These are phyloP conservation scores for Bostrychus sinensis DNA, from an alignment of 2,113 vertebrate genomes.

Conservation along the genomic window DNA sequence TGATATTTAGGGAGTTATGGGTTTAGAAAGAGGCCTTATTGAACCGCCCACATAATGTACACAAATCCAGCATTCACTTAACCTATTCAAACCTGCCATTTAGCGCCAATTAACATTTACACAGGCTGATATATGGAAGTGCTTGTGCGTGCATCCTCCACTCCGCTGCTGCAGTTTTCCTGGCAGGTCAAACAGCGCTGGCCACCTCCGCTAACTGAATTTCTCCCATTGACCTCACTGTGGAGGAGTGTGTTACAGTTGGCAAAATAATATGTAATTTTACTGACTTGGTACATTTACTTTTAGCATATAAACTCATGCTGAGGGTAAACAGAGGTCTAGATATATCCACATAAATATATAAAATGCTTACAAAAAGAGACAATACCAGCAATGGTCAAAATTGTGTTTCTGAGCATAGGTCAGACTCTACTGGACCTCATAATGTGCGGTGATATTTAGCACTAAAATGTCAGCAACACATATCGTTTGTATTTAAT, in stretches of 20 bases:
- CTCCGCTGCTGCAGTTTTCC: slow-evolving; percentile 22
- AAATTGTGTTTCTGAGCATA: background rate
- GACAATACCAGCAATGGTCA: slow-evolving; percentile 3
- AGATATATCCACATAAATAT: slow-evolving; percentile 2
- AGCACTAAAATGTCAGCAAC: background rate
- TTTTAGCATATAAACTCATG: slow-evolving; percentile 32
- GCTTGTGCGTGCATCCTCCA: slow-evolving; percentile 22
- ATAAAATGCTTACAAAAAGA: background rate
- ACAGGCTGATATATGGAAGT: slow-evolving; percentile 52
- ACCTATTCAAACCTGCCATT: slow-evolving; percentile 65
- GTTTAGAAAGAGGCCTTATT: slow-evolving; percentile 43
- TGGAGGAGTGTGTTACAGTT: slow-evolving; percentile 1
- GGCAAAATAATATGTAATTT: slow-evolving; percentile 45
- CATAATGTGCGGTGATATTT: background rate
- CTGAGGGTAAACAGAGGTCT: background rate
- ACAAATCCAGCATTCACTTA: slow-evolving; percentile 59
- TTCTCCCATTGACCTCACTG: background rate
- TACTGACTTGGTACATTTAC: slow-evolving; percentile 46
- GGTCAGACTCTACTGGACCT: background rate
- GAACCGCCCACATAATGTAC: slow-evolving; percentile 45
- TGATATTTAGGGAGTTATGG: slow-evolving; percentile 61
- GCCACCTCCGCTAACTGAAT: slow-evolving; percentile 11
- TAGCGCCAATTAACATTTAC: slow-evolving; percentile 67
- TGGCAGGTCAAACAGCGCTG: slow-evolving; percentile 32
- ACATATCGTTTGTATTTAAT: background rate